These are phyloP conservation scores for Argyresthia goedartella DNA, from an alignment of 2,888 invertebrate species.

Conservation along the genomic window DNA sequence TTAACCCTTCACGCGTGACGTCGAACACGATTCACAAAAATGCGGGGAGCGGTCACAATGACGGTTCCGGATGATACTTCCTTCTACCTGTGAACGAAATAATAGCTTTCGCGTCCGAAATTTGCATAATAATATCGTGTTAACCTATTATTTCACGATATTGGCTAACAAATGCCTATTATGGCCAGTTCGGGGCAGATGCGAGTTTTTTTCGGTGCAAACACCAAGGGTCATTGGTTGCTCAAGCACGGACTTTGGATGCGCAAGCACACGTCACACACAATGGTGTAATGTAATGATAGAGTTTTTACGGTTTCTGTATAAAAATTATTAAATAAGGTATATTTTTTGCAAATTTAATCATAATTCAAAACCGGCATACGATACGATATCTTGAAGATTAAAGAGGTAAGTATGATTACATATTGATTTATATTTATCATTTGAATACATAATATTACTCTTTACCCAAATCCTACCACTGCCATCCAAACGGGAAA, in stretches of 20 bases:
- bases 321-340: no score
- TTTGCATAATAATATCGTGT: constrained; percentile 63
- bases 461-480: no score
- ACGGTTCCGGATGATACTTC: constrained; percentile 34
- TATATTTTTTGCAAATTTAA: no score
- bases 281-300: constrained; percentile 1
- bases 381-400: no score
- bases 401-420: no score
- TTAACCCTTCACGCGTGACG: constrained; percentile 33
- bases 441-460: no score
- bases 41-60: constrained; percentile 32
- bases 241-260: neutral
- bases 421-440: no score
- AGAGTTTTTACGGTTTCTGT: neutral
- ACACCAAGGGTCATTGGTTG: constrained; percentile 32
- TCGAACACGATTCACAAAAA: constrained; percentile 26
- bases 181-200: constrained; percentile 29
- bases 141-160: constrained; percentile 56
- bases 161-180: constrained; percentile 39
- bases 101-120: constrained; percentile 42
- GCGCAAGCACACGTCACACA: neutral
- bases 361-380: no score
- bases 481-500: no score
- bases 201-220: constrained; percentile 20
- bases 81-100: constrained; percentile 52